These are phyloP conservation scores for Tachystola acroxantha DNA, from an alignment of 2,888 invertebrate genomes.

Conservation along the genomic window DNA sequence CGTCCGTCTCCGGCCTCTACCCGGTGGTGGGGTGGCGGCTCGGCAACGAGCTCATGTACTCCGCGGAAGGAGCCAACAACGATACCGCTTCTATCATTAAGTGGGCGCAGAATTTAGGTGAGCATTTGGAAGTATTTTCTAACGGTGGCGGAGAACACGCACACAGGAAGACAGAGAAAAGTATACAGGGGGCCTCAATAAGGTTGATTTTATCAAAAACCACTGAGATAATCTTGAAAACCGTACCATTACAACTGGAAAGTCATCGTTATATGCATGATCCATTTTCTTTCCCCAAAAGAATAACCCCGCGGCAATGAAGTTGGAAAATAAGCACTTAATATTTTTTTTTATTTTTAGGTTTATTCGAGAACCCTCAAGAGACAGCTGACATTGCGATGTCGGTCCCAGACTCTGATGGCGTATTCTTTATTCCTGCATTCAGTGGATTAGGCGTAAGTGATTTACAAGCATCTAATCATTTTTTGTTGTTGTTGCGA, in stretches of 20 bases:
- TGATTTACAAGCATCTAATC: no score
- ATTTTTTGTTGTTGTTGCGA: not conserved
- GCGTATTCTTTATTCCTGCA: constrained; percentile 92
- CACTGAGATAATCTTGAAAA: no score
- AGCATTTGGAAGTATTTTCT: constrained; percentile 19
- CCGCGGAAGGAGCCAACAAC: constrained; percentile 91
- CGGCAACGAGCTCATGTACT: constrained; percentile 76
- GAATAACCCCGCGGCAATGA: no score
- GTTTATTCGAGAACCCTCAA: constrained; percentile 80
- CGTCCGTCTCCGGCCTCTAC: constrained; percentile 91
- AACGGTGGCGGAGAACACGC: not conserved
- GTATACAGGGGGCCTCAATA: no score
- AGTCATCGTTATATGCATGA: no score
- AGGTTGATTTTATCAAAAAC: not conserved
- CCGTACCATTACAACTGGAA: no score
- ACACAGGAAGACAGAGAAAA: no score
- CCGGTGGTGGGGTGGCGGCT: constrained; percentile 92
- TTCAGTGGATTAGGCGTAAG: constrained; percentile 92
- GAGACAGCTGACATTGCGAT: constrained; percentile 83
- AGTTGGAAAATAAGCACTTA: no score
- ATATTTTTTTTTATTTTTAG: constrained; percentile 57
- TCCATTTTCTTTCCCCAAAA: no score
- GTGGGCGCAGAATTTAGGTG: constrained; percentile 88
- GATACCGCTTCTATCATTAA: constrained; percentile 93
- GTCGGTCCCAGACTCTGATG: constrained; percentile 83